Evolutionary conservation across 1,140 invertebrate genomes (phyloP), one percentile per base, ranked within the genome.

Genomic region (Neotoxoptera formosana): DNA sequence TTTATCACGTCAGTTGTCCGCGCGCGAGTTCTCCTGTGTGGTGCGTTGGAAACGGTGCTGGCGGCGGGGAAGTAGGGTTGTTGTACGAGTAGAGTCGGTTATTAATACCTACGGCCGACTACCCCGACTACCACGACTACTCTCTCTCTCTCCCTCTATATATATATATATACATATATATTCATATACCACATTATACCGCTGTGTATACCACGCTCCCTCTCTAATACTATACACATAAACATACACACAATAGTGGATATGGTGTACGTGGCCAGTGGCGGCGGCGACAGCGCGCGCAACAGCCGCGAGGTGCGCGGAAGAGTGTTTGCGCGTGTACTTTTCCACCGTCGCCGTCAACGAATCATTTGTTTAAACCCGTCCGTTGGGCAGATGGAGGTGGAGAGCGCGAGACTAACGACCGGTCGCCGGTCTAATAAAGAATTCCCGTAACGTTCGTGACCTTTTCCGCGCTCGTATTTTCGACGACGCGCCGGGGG

Each of bases 361-460:
- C 47, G 91, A 83, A 92, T 92, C 91, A 83, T 92, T 92, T 92
- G 91, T 92, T 92, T 86, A 93, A 86, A 93, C 48, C 76, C 91
- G 91, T 93, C 76, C 81, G 76, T 9, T 8, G 89, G 36, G 2
- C 23, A 30, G 56, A 60, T 41, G 89, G 89, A 2, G 48, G 41
- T 30, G 45, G 41, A 86, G 45, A 25, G 48, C 51, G 9, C 36
- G 47, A 81, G 76, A 83, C 91, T 93, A 86, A 93, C 91, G 91
- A 86, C 91, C 81, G 76, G 34, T 36, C 89, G 34, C 51, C 81
- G 76, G 91, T 86, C 91, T 86, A 93, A 93, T 93, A 93, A 84
- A 86, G 91, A 93, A 93, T 93, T 93, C 91, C 81, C 91, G 67
- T 86, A 86, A 84, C 91, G 91, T 93, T 93, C 91, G 91, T 93